These are phyloP conservation scores for Crocidura indochinensis DNA, from an alignment of 2,797 vertebrate species.

Conservation along the genomic window DNA sequence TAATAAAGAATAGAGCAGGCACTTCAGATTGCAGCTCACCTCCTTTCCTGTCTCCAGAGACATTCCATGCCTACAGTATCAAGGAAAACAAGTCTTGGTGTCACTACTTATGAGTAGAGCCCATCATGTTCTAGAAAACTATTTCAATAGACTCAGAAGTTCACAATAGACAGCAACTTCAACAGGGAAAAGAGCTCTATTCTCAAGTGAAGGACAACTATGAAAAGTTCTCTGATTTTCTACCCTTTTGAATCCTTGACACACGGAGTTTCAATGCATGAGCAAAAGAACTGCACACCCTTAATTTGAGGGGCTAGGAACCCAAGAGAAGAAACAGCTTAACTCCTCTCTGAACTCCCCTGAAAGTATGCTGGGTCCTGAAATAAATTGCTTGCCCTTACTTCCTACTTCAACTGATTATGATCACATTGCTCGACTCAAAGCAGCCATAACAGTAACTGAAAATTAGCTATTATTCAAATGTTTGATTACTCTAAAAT, in stretches of 20 bases:
- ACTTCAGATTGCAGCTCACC: constrained; percentile 37
- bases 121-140: not conserved
- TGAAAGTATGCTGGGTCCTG: constrained; percentile 45
- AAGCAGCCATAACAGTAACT: constrained; percentile 63
- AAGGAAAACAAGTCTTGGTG: constrained; percentile 49
- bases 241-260: not conserved
- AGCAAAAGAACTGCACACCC: too few species aligned
- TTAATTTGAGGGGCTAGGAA: too few species aligned
- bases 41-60: constrained; percentile 27
- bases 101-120: not conserved
- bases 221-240: not conserved
- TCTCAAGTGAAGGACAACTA: constrained; percentile 34
- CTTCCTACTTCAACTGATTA: constrained; percentile 66
- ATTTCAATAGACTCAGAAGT: not conserved
- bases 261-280: too few species aligned
- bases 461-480: constrained; percentile 75
- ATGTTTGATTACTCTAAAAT: constrained; percentile 70
- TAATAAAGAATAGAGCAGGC: not conserved
- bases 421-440: constrained; percentile 76
- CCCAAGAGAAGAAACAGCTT: too few species aligned
- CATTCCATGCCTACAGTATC: not conserved
- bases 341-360: too few species aligned
- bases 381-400: constrained; percentile 42
- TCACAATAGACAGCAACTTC: constrained; percentile 16
- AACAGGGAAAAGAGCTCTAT: not conserved